Conservation (phyloP, 2,113 vertebrate genomes). For the Atrichornis clamosus region DNA sequence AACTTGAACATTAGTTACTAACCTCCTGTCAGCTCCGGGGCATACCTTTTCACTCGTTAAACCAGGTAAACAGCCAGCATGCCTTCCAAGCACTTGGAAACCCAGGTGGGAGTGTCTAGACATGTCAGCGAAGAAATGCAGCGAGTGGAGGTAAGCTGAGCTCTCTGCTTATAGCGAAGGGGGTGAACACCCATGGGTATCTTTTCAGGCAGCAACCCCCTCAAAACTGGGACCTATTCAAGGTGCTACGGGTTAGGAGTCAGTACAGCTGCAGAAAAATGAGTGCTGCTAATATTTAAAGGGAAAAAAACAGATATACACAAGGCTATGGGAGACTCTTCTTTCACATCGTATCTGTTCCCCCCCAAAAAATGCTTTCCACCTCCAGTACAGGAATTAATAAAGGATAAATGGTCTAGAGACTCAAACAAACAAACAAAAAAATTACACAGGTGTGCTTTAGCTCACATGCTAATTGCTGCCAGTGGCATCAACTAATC, state of each 20-base stretch:
- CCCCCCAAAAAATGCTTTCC: not conserved
- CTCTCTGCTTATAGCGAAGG: not conserved
- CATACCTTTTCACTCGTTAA: constrained; percentile 38
- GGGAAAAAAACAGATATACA: not conserved
- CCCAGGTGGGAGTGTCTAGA: not conserved
- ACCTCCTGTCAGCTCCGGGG: constrained; percentile 8
- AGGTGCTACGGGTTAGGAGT: not conserved
- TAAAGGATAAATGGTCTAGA: not conserved
- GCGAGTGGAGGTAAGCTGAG: accelerated
- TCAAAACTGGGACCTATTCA: not conserved
- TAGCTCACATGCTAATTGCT: not conserved
- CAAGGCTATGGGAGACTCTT: not conserved
- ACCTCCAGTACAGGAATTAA: not conserved
- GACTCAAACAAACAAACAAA: not conserved
- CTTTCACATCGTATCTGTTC: not conserved
- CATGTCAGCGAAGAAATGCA: not conserved
- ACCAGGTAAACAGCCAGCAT: constrained; percentile 20
- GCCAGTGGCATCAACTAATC: not conserved
- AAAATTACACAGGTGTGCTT: not conserved
- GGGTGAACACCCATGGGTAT: accelerated
- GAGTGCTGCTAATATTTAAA: not conserved
- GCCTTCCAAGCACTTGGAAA: constrained; percentile 4
- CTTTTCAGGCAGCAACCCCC: not conserved
- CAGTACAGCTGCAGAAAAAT: not conserved
- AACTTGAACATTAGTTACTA: constrained; percentile 12